phyloP scores from a whole-genome alignment of 1,140 invertebrate genomes.

The Copidosoma floridanum region DNA sequence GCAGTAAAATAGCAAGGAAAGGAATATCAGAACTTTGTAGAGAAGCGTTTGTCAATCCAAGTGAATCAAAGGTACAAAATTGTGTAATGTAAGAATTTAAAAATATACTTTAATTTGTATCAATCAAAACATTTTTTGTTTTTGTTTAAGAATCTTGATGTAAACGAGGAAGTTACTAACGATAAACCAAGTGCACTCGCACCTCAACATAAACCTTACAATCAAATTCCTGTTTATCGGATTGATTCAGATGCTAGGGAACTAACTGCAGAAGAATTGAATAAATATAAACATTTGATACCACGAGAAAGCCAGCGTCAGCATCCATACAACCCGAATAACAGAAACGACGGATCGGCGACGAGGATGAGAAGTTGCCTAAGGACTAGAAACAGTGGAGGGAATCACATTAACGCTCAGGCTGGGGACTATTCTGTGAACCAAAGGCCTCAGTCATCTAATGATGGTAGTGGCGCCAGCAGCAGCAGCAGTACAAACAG shows the following conservation, averaged over 20 bases:
- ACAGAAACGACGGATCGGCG: conserved; percentile 32
- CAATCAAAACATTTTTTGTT: not conserved
- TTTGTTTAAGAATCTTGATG: conserved; percentile 32
- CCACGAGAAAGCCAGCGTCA: conserved; percentile 41
- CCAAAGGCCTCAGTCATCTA: not conserved
- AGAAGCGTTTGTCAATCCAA: conserved; percentile 31
- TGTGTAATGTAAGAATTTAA: not conserved
- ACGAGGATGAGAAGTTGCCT: conserved; percentile 29
- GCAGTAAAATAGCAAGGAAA: conserved; percentile 29
- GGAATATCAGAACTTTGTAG: conserved; percentile 32
- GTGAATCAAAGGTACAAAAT: not conserved
- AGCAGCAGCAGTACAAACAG: not conserved
- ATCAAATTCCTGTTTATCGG: conserved; percentile 51
- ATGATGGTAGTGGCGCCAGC: not conserved
- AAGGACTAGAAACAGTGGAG: conserved; percentile 26
- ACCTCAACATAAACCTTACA: conserved; percentile 36
- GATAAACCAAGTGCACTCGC: conserved; percentile 37
- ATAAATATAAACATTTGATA: conserved; percentile 47
- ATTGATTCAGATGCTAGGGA: conserved; percentile 51
- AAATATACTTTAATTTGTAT: not conserved
- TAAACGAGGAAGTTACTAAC: conserved; percentile 42
- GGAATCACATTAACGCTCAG: conserved; percentile 29
- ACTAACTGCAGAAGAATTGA: conserved; percentile 47
- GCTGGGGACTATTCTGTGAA: conserved; percentile 8
- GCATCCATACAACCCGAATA: conserved; percentile 28